Conservation (phyloP, 2,113 vertebrate species). For the Chauna torquata region DNA sequence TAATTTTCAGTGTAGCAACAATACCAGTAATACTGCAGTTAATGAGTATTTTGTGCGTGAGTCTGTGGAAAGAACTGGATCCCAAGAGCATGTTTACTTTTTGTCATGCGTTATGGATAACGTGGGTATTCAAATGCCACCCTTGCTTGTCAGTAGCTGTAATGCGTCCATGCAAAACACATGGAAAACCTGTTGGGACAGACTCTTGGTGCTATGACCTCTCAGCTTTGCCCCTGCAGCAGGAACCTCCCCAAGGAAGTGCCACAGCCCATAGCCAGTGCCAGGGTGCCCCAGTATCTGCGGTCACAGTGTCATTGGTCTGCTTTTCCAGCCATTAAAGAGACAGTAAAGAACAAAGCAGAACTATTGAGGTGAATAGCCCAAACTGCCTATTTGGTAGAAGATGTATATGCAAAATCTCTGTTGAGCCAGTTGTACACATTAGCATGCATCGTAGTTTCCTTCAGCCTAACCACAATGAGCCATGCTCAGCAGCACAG, state of each 20-base stretch:
- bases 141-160: not conserved
- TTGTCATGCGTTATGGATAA: not conserved
- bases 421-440: not conserved
- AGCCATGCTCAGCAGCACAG: not conserved
- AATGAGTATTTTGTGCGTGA: not conserved
- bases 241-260: not conserved
- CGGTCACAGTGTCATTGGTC: not conserved
- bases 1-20: slow-evolving; percentile 38
- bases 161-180: not conserved
- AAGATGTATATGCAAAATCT: not conserved
- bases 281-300: not conserved
- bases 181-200: not conserved
- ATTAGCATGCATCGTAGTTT: not conserved
- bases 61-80: not conserved
- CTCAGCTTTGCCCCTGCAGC: not conserved
- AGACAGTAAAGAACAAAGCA: not conserved
- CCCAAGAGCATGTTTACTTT: not conserved
- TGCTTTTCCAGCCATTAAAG: not conserved
- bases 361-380: not conserved
- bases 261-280: not conserved
- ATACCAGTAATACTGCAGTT: not conserved
- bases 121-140: not conserved
- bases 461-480: not conserved
- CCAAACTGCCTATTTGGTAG: not conserved
- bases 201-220: not conserved